Conservation (phyloP, 1,140 invertebrate genomes). For the Zaprionus tsacasi region DNA sequence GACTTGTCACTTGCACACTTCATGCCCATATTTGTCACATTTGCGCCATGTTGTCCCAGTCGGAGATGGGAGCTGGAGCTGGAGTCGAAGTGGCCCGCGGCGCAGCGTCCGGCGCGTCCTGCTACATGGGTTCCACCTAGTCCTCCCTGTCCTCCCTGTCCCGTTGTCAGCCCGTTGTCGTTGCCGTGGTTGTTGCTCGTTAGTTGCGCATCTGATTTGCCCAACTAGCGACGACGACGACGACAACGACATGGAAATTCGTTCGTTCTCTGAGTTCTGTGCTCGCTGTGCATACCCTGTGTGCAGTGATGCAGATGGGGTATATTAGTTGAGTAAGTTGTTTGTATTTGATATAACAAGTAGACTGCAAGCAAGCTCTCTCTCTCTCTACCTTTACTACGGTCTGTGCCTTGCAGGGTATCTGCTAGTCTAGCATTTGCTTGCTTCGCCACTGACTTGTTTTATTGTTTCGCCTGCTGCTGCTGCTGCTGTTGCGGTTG, state of each 20-base stretch:
- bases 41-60: slow-evolving; percentile 73
- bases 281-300: neutral
- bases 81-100: slow-evolving; percentile 23
- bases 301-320: neutral
- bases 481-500: slow-evolving; percentile 55
- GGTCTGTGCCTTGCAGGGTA: slow-evolving; percentile 1
- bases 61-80: neutral
- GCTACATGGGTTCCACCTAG: slow-evolving; percentile 34
- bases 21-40: slow-evolving; percentile 83
- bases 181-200: slow-evolving; percentile 59
- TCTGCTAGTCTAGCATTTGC: neutral
- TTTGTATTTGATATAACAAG: neutral
- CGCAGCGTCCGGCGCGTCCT: slow-evolving; percentile 59
- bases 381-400: neutral
- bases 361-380: no score
- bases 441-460: slow-evolving; percentile 42
- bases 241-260: slow-evolving; percentile 75
- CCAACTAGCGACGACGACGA: slow-evolving; percentile 59
- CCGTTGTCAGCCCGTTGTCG: slow-evolving; percentile 20
- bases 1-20: slow-evolving; percentile 83
- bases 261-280: slow-evolving; percentile 57
- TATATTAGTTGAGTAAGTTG: neutral
- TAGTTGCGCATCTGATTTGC: slow-evolving; percentile 81
- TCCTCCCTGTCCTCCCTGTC: slow-evolving; percentile 47
- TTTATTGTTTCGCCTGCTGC: slow-evolving; percentile 77